Percentiles rank a stretch among this genome's conserved stretches.
These are phyloP conservation scores for Isotomurus palustris DNA, from an alignment of 2,888 invertebrate genomes.

Conservation along the genomic window DNA sequence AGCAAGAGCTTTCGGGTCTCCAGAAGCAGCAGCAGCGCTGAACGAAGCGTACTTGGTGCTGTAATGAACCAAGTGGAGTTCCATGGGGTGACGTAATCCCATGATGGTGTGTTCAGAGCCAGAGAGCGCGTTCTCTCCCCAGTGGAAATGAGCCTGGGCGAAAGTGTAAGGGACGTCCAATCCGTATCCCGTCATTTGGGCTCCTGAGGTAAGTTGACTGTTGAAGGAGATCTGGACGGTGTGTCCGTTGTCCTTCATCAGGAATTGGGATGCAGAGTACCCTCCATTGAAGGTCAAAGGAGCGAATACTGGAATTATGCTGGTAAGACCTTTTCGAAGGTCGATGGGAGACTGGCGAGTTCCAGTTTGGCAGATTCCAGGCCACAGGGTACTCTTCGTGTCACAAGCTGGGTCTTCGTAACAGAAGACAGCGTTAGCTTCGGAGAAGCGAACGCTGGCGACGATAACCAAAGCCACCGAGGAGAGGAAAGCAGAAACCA, in stretches of 20 bases:
- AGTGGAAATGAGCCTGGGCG: conserved; percentile 76
- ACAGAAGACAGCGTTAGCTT: no score
- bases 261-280: not conserved
- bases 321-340: not conserved
- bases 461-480: no score
- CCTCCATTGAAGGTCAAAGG: not conserved
- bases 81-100: conserved; percentile 63
- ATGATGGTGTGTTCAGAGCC: conserved; percentile 75
- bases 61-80: conserved; percentile 74
- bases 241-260: conserved; percentile 1
- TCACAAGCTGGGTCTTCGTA: conserved; percentile 18
- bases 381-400: conserved; percentile 55
- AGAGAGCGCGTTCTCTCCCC: conserved; percentile 53
- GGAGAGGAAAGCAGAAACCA: no score
- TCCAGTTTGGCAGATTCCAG: conserved; percentile 61
- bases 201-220: not conserved
- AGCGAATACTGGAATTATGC: not conserved
- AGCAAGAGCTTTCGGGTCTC: conserved; percentile 57
- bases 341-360: conserved; percentile 67
- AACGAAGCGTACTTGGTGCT: conserved; percentile 56
- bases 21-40: conserved; percentile 52
- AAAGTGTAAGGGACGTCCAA: conserved; percentile 56
- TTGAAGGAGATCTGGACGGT: not conserved
- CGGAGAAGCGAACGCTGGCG: no score
- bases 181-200: conserved; percentile 15